Percentiles rank a stretch among this genome's conserved stretches.
These are phyloP conservation scores for Charanyca ferruginea DNA, from an alignment of 2,888 invertebrate species.

Conservation along the genomic window DNA sequence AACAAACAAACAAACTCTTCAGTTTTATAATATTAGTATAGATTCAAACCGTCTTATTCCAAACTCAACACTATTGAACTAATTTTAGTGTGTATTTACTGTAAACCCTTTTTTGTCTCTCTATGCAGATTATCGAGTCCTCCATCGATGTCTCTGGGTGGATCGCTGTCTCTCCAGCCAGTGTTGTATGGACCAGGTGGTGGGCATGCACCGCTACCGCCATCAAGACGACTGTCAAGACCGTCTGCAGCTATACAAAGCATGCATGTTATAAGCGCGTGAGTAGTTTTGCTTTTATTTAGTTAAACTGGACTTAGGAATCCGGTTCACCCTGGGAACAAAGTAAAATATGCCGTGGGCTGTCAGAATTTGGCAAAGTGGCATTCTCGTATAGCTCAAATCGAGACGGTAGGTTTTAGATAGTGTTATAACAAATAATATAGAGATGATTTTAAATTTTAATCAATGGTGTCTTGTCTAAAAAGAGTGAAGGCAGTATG, in stretches of 20 bases:
- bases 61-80: too few species aligned
- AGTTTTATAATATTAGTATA: too few species aligned
- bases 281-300: constrained; percentile 77
- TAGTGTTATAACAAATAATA: too few species aligned
- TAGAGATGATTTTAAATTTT: too few species aligned
- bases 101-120: constrained; percentile 2
- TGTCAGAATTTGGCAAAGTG: too few species aligned
- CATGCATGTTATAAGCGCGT: constrained; percentile 93
- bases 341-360: neutral
- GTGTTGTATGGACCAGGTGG: constrained; percentile 87
- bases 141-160: constrained; percentile 89
- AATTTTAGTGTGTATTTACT: too few species aligned
- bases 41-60: too few species aligned
- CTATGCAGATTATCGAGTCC: constrained; percentile 85
- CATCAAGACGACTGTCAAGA: constrained; percentile 90
- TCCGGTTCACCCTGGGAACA: neutral
- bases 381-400: too few species aligned
- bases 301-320: neutral
- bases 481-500: neutral
- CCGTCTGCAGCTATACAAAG: constrained; percentile 91
- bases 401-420: too few species aligned
- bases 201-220: constrained; percentile 89
- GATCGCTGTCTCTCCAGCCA: constrained; percentile 88
- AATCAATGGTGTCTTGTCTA: too few species aligned
- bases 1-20: too few species aligned